A percentile compares a stretch with the other conserved stretches of the same genome.
Conservation (phyloP, 2,888 invertebrate genomes). For the Melanargia galathea region DNA sequence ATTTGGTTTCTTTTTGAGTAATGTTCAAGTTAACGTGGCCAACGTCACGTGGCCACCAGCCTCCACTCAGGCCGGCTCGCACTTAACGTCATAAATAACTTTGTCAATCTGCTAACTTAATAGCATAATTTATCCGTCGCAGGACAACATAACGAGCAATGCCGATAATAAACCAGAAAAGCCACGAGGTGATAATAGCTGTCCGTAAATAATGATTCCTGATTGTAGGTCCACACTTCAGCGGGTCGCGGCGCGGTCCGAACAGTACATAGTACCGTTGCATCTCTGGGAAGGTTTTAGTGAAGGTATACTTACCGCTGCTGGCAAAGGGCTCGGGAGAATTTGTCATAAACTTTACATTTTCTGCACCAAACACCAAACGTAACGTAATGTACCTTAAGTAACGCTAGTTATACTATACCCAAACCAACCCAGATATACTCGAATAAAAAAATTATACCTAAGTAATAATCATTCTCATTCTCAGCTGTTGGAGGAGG, state of each 20-base stretch:
- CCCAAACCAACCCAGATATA: no score
- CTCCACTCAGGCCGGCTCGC: constrained; percentile 60
- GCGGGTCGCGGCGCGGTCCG: constrained; percentile 55
- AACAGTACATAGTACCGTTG: constrained; percentile 46
- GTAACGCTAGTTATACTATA: no score
- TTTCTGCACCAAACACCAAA: background rate
- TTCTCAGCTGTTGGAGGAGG: no score
- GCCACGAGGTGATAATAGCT: constrained; percentile 81
- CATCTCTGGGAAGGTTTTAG: constrained; percentile 42
- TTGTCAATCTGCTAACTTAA: constrained; percentile 82
- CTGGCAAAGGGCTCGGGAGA: background rate
- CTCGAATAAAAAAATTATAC: no score
- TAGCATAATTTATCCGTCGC: constrained; percentile 80
- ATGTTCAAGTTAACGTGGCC: constrained; percentile 16
- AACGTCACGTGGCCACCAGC: constrained; percentile 62
- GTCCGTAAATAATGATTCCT: constrained; percentile 81
- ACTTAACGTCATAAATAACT: constrained; percentile 80
- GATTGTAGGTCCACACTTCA: constrained; percentile 75
- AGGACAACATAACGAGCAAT: constrained; percentile 81
- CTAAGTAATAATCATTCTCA: no score
- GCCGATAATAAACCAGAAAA: constrained; percentile 81
- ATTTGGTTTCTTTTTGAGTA: constrained; percentile 15
- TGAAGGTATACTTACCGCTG: constrained; percentile 29
- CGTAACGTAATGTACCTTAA: no score
- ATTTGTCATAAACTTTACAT: background rate